Evolutionary conservation across 2,113 vertebrate species (phyloP).

Genomic region (Lycocorax pyrrhopterus): DNA sequence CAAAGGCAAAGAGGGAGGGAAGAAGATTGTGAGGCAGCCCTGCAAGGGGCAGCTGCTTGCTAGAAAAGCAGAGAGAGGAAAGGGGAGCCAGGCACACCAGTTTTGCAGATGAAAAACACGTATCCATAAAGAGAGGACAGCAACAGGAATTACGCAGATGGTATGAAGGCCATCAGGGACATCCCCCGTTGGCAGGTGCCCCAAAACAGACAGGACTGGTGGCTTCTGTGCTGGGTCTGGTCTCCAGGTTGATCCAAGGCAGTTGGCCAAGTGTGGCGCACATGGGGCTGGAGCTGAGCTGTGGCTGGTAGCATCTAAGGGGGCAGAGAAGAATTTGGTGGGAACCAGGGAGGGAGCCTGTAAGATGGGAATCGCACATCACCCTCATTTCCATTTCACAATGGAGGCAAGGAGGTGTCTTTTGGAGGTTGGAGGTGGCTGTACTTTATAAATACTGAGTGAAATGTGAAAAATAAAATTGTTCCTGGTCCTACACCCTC

Average conservation of each 20-base stretch:
- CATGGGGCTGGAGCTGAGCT: rapidly evolving
- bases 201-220: not conserved
- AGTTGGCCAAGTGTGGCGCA: not conserved
- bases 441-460: not conserved
- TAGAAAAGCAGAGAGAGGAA: not conserved
- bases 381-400: not conserved
- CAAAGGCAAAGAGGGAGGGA: not conserved
- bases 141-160: not conserved
- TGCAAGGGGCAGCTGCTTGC: not conserved
- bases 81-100: not conserved
- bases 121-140: not conserved
- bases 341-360: not conserved
- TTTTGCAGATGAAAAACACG: rapidly evolving
- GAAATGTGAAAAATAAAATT: constrained; percentile 25
- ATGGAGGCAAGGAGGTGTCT: not conserved
- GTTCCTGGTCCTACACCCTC: not conserved
- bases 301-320: not conserved
- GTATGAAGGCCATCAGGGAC: rapidly evolving
- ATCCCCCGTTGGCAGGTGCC: not conserved
- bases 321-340: not conserved
- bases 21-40: not conserved
- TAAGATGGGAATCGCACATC: not conserved
- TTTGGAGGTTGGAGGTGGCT: constrained; percentile 26
- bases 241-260: not conserved
- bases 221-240: not conserved